Evolutionary conservation across 2,113 vertebrate genomes (phyloP), one percentile per base, ranked within the genome.

Genomic region (Centropus unirufus): DNA sequence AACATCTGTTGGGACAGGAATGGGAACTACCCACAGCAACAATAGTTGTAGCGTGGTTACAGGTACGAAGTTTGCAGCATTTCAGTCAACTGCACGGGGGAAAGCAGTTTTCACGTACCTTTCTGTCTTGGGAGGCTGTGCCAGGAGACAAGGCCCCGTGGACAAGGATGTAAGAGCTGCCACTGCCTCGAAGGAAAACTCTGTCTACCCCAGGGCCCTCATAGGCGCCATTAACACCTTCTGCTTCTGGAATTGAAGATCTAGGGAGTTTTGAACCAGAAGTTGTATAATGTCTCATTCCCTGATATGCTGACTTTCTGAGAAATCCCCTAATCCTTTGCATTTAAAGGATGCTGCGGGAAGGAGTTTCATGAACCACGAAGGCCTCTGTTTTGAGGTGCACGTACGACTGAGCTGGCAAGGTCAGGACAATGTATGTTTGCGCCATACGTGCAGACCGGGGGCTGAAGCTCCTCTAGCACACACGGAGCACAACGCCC

Each of bases 361-460:
- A 61, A 61, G 17, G 63, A 73, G 40, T 57, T 77, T 73, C 34
- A 23, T 52, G 83, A 61, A 77, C 36, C 34, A 54, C 36, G 55
- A 39, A 20, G 44, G 40, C 12, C 21, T 30, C 44, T 46, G 26
- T 52, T 80, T 76, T 40, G 18, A 77, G 64, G 16, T 46, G 36
- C 15, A 16, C 0, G 0, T 51, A 23, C 24, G 21, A 72, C 80
- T 42, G 49, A 83, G 39, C 62, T 54, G 61, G 23, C 12, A 49
- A 54, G 55, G 61, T 0, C 29, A 36, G 54, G 58, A 80, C 75
- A 63, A 80, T 22, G 8, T 9, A 14, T 11, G 19, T 15, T 55
- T 61, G 59, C 34, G 42, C 34, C 0, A 0, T 32, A n/a, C 1
- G 1, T 30, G 54, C 49, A 78, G 64, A 19, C 40, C 4, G 10